Evolutionary conservation across 2,888 invertebrate species (phyloP), one percentile per base, ranked within the genome.

Genomic region (Nemotelus nigrinus): DNA sequence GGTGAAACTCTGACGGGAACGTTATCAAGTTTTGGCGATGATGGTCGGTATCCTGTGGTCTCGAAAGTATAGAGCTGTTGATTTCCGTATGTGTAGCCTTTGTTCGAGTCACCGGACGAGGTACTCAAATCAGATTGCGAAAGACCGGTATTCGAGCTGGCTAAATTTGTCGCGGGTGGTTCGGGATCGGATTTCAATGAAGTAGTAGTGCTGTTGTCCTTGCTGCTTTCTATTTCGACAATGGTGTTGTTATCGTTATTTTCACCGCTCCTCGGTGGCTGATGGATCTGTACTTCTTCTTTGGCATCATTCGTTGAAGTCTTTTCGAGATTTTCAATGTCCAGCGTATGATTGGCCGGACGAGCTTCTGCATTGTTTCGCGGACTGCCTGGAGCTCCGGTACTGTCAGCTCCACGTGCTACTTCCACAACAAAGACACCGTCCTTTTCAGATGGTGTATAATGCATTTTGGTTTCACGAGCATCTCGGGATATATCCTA

Each of bases 41-140:
- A 71, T n/a, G 79, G 78, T 58, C 91, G 90, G 83, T 93, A 93
- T 5, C 92, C 93, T 79, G 92, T 92, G 78, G 91, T 91, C 57
- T 93, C 93, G 81, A 91, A 90, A 77, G 93, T 93, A 84, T 94
- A 94, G 45, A 93, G 91, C 82, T 91, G 88, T 86, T 95, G 95
- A 84, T 93, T 94, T 77, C 94, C 93, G 84, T 95, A 95, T 65
- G 92, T 90, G 85, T 95, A 93, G 79, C 92, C 93, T 10, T 92
- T 92, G 84, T 93, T 93, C 77, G 92, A 91, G 53, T 92, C 91
- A 10, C 91, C 91, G 67, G 90, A 89, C 47, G 94, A 94, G 25
- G 92, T 92, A 83, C 94, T 94, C 0, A 93, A 88, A 83, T 94
- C 94, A 3, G 95, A 95, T 83, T 94, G 94, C 3, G 94, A 93